Evolutionary conservation across 2,888 invertebrate genomes (phyloP).

Genomic region (Cosmorhoe ocellata): DNA sequence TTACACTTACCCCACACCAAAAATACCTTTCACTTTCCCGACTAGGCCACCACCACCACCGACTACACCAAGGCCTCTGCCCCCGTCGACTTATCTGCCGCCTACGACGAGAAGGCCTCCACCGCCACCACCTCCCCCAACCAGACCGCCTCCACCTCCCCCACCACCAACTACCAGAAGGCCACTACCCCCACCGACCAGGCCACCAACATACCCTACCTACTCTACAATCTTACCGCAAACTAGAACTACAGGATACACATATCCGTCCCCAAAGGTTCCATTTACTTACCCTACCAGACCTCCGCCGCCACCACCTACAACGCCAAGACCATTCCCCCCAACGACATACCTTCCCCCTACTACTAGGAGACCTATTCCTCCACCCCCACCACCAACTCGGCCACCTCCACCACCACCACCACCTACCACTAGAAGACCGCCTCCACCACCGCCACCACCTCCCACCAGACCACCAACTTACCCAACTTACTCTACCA

Average conservation of each 20-base stretch:
- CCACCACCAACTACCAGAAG: constrained; percentile 22
- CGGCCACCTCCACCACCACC: constrained; percentile 31
- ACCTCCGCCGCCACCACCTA: constrained; percentile 9
- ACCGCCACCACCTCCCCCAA: constrained; percentile 26
- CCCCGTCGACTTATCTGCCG: neutral
- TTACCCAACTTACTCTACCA: constrained; percentile 31
- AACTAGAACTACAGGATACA: constrained; percentile 13
- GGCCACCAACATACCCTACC: constrained; percentile 27
- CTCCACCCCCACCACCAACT: constrained; percentile 11
- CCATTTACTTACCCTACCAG: constrained; percentile 3
- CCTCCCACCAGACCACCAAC: constrained; percentile 30
- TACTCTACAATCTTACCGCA: constrained; percentile 25
- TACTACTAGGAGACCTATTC: constrained; percentile 25
- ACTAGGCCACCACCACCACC: constrained; percentile 24
- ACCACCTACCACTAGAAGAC: constrained; percentile 26
- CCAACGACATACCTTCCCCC: constrained; percentile 32
- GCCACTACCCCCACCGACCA: constrained; percentile 23
- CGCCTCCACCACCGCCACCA: constrained; percentile 38
- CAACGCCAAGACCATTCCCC: constrained; percentile 33
- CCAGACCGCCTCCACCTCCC: too few species aligned
- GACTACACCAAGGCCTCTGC: too few species aligned
- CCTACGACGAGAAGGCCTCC: neutral
- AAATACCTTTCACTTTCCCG: constrained; percentile 51
- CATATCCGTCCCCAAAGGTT: constrained; percentile 32
- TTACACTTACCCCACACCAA: constrained; percentile 55